Conservation (phyloP, 1,140 invertebrate genomes). For the Drusus annulatus region DNA sequence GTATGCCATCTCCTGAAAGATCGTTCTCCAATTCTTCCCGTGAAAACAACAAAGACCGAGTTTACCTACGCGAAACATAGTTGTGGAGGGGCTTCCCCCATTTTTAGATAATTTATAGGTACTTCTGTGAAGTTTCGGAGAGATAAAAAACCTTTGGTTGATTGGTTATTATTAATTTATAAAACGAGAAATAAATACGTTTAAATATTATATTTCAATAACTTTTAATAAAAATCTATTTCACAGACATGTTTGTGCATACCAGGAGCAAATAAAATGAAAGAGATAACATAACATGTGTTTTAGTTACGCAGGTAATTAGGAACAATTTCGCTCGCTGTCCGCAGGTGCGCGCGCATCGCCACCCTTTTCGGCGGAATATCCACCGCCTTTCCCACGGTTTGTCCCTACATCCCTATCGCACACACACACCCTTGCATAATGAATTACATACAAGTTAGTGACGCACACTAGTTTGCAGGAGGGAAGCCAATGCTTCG, state of each 20-base stretch:
- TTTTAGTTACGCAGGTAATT: constrained; percentile 6
- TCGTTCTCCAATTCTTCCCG: not conserved
- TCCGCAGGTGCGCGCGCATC: constrained; percentile 38
- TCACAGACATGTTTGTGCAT: too few relatives aligned
- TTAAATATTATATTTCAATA: too few relatives aligned
- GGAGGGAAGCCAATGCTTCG: not conserved
- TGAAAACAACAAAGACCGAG: not conserved
- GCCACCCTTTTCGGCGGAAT: constrained; percentile 25
- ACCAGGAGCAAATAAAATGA: too few relatives aligned
- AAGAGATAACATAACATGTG: too few relatives aligned
- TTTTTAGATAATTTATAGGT: not conserved
- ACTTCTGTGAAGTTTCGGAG: not conserved
- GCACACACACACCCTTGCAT: not conserved
- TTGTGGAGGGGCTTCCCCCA: not conserved
- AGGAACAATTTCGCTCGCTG: constrained; percentile 21
- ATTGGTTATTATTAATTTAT: not conserved
- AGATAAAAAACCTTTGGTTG: constrained; percentile 15
- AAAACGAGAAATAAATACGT: too few relatives aligned
- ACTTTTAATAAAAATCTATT: too few relatives aligned
- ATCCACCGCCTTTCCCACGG: constrained; percentile 30
- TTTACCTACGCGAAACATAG: constrained; percentile 1
- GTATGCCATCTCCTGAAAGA: not conserved
- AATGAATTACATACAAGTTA: not conserved
- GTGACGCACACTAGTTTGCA: not conserved
- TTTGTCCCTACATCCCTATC: constrained; percentile 27